Evolutionary conservation across 2,888 invertebrate genomes (phyloP), one percentile per base, ranked within the genome.

Genomic region (Drosophila anomelani): DNA sequence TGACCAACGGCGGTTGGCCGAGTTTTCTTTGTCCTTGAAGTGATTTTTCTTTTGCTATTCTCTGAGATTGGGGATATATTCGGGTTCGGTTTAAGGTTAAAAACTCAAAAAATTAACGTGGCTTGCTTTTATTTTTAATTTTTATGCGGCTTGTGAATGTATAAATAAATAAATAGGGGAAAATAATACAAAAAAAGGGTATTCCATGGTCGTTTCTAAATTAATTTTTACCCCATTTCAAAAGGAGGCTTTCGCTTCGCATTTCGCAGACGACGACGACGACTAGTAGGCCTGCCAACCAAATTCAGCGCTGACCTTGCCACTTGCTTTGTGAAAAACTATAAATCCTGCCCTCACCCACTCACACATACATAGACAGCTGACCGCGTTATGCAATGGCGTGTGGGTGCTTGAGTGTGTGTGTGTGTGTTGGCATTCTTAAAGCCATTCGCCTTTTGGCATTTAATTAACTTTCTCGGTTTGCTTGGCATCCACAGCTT

Each of bases 301-400:
- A 81, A 81, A 81, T 71, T 76, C 78, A 49, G 71, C 43, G 60
- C 59, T 80, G 81, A 79, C 81, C 81, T 81, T 81, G 80, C 54
- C 69, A 60, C 53, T 67, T 69, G 80, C 77, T 82, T 80, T 81
- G 80, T 81, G 76, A 53, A 43, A 47, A 72, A 63, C 77, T 68
- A 78, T 62, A 74, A 77, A 67, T 71, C 76, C 60, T 17, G 55
- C 56, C 23, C 59, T 17, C 49, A 34, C 13, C 59, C 44, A 53
- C 32, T n/a, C 47, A 34, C 63, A 29, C 32, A 49, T n/a, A 38
- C 63, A 63, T 12, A 36, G 46, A 67, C 56, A 49, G 64, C 41
- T 68, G 68, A 68, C 68, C 67, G 67, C 61, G 64, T 60, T 75
- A 51, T 66, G 71, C 64, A 71, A 68, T 56, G 46, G 49, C 41